Conservation (phyloP, 1,140 invertebrate species). For the Drosophila littoralis region DNA sequence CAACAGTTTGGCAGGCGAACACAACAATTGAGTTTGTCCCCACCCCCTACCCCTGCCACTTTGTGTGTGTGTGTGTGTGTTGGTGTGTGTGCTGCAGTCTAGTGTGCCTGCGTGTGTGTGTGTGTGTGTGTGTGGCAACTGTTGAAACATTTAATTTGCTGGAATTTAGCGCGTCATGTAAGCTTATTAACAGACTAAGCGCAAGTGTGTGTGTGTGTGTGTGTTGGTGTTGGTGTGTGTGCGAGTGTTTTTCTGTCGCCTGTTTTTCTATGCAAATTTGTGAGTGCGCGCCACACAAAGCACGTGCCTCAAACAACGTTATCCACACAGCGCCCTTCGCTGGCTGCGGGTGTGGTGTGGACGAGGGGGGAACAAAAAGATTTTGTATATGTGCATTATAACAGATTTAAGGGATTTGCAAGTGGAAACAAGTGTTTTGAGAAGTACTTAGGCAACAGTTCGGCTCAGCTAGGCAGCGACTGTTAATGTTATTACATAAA, state of each 20-base stretch:
- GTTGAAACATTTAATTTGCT: conserved; percentile 79
- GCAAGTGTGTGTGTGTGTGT: not conserved
- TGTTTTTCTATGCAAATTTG: conserved; percentile 78
- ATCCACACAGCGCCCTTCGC: conserved; percentile 2
- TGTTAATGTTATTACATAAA: not conserved
- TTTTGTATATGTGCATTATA: not conserved
- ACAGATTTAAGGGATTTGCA: not conserved
- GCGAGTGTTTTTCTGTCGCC: conserved; percentile 27
- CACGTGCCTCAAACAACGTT: conserved; percentile 5
- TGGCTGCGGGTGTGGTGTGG: not conserved
- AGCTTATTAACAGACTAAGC: conserved; percentile 75
- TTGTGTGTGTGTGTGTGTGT: not conserved
- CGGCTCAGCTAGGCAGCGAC: not conserved
- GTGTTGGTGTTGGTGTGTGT: not conserved
- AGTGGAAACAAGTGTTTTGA: not conserved
- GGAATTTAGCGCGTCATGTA: conserved; percentile 71
- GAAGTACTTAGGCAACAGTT: not conserved
- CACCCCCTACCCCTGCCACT: not conserved
- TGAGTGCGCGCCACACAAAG: conserved; percentile 4
- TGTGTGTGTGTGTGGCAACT: conserved; percentile 18
- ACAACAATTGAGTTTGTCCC: conserved; percentile 72
- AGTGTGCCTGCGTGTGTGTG: not conserved
- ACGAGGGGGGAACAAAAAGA: not conserved
- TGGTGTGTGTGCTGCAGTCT: not conserved
- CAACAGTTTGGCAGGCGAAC: conserved; percentile 67